These are phyloP conservation scores for Apantesis nais DNA, from an alignment of 2,888 invertebrate genomes.

Conservation along the genomic window DNA sequence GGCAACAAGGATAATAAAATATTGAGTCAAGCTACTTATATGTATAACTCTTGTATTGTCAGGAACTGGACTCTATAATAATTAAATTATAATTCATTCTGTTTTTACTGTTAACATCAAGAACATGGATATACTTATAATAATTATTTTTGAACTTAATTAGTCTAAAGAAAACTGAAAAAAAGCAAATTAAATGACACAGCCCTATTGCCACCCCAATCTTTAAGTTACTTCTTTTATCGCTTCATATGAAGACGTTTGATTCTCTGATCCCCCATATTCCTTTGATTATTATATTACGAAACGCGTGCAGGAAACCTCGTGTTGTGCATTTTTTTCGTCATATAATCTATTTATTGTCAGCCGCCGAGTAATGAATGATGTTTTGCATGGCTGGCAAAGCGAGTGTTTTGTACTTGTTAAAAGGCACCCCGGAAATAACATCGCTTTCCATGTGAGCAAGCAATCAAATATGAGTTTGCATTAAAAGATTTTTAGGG, in stretches of 20 bases:
- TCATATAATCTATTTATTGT: slow-evolving; percentile 81
- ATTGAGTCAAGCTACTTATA: background rate
- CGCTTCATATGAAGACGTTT: slow-evolving; percentile 80
- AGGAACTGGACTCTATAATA: background rate
- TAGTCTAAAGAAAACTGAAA: slow-evolving; percentile 11
- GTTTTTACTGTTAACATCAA: background rate
- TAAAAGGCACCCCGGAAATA: slow-evolving; percentile 63
- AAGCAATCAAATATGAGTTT: slow-evolving; percentile 71
- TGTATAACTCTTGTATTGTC: background rate
- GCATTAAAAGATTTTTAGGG: slow-evolving; percentile 47
- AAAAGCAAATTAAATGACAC: slow-evolving; percentile 37
- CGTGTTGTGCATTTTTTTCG: slow-evolving; percentile 76
- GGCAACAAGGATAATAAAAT: background rate
- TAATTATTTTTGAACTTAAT: background rate
- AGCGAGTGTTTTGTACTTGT: slow-evolving; percentile 70
- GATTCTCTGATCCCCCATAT: slow-evolving; percentile 76
- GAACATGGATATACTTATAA: background rate
- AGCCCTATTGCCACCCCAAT: slow-evolving; percentile 64
- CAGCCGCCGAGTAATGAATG: slow-evolving; percentile 75
- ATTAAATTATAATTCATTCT: background rate
- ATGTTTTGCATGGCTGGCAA: slow-evolving; percentile 75
- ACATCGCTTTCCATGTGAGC: slow-evolving; percentile 65
- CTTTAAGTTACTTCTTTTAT: slow-evolving; percentile 71
- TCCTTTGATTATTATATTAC: slow-evolving; percentile 84
- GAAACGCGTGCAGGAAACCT: slow-evolving; percentile 73